phyloP scores from a whole-genome alignment of 2,113 vertebrate species.

The Neodon shergylaensis region DNA sequence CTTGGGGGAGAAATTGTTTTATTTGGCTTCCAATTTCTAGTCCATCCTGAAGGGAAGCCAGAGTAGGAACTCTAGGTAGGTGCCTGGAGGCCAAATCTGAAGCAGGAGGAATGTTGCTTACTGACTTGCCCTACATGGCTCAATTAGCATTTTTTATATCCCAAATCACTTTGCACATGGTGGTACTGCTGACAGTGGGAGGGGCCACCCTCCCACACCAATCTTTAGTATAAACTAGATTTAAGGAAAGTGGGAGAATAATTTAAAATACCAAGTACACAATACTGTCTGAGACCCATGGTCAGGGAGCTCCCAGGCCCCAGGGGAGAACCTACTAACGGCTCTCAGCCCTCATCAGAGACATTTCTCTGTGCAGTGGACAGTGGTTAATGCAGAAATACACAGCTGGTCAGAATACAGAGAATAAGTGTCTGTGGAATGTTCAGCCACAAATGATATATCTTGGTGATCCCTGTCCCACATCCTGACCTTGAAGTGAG shows the following conservation, averaged over 20 bases:
- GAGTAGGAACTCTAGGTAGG: background rate
- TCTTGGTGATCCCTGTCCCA: background rate
- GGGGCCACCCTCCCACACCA: too few species aligned
- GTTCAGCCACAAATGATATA: background rate
- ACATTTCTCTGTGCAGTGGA: background rate
- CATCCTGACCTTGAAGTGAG: background rate
- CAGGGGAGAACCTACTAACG: background rate
- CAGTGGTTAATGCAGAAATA: background rate
- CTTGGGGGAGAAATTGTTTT: background rate
- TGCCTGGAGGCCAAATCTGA: background rate
- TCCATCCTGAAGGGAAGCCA: background rate
- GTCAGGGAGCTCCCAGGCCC: background rate
- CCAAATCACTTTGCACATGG: background rate
- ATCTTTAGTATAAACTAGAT: background rate
- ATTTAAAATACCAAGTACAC: background rate
- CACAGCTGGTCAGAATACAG: background rate
- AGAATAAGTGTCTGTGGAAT: background rate
- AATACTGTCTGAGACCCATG: background rate
- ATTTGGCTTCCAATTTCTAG: background rate
- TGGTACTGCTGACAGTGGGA: background rate
- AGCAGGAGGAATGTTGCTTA: background rate
- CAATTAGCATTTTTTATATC: background rate
- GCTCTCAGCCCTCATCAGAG: too few species aligned
- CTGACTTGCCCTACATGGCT: background rate
- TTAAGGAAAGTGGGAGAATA: background rate